These are phyloP conservation scores for Xylocopa sonorina DNA, from an alignment of 1,140 invertebrate species.

Conservation along the genomic window DNA sequence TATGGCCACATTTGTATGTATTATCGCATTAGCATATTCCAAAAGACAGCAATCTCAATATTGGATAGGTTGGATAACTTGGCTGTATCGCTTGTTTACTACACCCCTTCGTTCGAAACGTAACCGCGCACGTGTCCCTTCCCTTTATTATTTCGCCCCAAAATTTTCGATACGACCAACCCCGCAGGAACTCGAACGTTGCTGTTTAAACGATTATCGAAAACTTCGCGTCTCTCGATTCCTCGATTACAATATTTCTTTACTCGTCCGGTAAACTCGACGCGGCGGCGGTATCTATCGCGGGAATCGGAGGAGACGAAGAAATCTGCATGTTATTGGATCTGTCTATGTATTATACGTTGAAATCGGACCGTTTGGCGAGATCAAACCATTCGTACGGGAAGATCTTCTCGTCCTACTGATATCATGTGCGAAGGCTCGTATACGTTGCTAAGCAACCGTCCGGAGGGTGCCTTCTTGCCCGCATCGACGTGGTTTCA, in stretches of 20 bases:
- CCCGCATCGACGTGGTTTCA: slow-evolving; percentile 76
- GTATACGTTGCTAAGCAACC: slow-evolving; percentile 79
- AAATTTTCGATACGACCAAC: slow-evolving; percentile 63
- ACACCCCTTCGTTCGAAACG: slow-evolving; percentile 64
- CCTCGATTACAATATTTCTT: too few relatives aligned
- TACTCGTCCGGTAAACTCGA: too few relatives aligned
- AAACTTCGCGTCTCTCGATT: too few relatives aligned
- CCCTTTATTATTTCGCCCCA: slow-evolving; percentile 65
- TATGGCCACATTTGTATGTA: slow-evolving; percentile 82
- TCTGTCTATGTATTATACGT: slow-evolving; percentile 11
- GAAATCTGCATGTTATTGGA: slow-evolving; percentile 45
- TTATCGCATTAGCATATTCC: slow-evolving; percentile 82
- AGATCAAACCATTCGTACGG: slow-evolving; percentile 70
- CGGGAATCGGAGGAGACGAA: neutral
- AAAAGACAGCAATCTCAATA: slow-evolving; percentile 82
- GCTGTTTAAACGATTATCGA: too few relatives aligned
- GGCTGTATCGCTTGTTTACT: slow-evolving; percentile 80
- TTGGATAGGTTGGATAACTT: slow-evolving; percentile 78
- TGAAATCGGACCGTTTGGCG: slow-evolving; percentile 50
- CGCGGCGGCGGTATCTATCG: neutral
- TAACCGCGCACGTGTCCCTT: slow-evolving; percentile 71
- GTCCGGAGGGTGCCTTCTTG: slow-evolving; percentile 77
- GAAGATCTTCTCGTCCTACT: slow-evolving; percentile 78
- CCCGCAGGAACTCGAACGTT: too few relatives aligned
- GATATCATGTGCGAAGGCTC: slow-evolving; percentile 77